Base-by-base conservation (phyloP, 2,888 invertebrate genomes). In the Frankliniella fusca region DNA sequence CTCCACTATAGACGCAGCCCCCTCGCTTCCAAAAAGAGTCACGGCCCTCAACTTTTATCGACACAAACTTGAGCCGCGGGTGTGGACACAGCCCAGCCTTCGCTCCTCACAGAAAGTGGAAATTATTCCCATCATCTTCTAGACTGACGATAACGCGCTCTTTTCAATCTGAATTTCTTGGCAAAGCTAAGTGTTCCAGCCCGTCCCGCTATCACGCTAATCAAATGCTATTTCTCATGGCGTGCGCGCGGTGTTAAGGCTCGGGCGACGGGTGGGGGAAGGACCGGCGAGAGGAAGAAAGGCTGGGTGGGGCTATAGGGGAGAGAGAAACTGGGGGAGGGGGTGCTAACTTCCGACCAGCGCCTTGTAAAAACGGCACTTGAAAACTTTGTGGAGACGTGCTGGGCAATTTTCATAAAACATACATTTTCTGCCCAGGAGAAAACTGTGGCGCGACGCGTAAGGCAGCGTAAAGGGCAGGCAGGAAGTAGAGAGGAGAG, bases 281-380 rank as follows among this genome's bases (percentile, higher is more conserved):
- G 81, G 48, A 28, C 5, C 1, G 12, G 81, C 28, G 81, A 54
- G 81, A 76, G 81, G 54, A 81, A 83, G 83, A 83, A 82, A 11
- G 38, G 65, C 18, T 65, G 23, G 65, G 80, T 79, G 82, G 54
- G 80, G 20, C 49, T 76, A 82, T 79, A 80, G 82, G 10, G 27
- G 28, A 81, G 50, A 50, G 61, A 65, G 81, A 28, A 38, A 81
- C 20, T 38, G 27, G 50, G 48, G 50, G 70, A 18, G 70, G 28
- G 61, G 65, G 80, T 84, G 84, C 84, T 84, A 84, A 84, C 84
- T 84, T 85, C 86, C 86, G 86, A 85, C 84, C 83, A 83, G 84
- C 82, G 83, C 76, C 82, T 85, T 83, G 84, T 82, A 83, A 83
- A 84, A 85, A 85, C 85, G 85, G 70, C 70, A 76, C 70, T 76